Evolutionary conservation across 2,113 vertebrate genomes (phyloP).

Genomic region (Toxostoma redivivum): DNA sequence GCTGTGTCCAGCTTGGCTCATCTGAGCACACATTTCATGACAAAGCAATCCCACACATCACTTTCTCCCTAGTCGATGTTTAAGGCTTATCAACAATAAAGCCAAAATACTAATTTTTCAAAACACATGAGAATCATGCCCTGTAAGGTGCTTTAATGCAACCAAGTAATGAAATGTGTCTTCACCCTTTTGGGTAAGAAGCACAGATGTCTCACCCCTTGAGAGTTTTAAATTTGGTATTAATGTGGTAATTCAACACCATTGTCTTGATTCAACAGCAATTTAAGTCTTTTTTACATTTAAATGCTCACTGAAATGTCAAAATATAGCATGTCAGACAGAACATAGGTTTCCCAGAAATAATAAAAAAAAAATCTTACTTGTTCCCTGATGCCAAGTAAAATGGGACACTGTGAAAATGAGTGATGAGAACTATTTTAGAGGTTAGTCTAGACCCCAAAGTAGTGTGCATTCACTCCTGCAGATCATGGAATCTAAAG

Average conservation of each 20-base stretch:
- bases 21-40: neutral
- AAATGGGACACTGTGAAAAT: neutral
- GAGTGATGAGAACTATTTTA: neutral
- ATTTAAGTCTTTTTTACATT: neutral
- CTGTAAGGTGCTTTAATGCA: neutral
- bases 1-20: neutral
- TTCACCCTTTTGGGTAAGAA: neutral
- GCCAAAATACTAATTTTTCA: neutral
- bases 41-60: neutral
- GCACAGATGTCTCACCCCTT: neutral
- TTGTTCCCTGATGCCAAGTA: neutral
- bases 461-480: neutral
- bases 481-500: neutral
- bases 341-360: neutral
- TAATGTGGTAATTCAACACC: neutral
- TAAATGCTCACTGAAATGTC: neutral
- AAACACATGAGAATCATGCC: neutral
- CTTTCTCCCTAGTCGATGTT: rapidly evolving
- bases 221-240: neutral
- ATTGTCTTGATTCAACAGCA: neutral
- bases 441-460: neutral
- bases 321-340: neutral
- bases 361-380: neutral
- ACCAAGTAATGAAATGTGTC: neutral
- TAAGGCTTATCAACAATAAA: neutral